Percentiles rank a stretch among this genome's conserved stretches.
Evolutionary conservation across 2,113 vertebrate species (phyloP).

Genomic region (Cyprinodon variegatus): DNA sequence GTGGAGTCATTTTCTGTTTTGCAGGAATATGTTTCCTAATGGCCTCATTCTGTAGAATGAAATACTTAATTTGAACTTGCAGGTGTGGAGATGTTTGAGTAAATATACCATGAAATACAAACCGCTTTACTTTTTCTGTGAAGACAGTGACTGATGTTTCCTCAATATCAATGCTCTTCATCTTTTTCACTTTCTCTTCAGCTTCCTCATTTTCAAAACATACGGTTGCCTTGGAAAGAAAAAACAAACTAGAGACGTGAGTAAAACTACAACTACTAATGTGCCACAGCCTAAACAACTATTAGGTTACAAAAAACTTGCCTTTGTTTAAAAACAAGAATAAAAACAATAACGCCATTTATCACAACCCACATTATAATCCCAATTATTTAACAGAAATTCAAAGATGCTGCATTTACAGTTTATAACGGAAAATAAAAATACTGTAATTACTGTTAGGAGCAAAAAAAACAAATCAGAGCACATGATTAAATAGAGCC

Average conservation of each 20-base stretch:
- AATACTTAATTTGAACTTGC: neutral
- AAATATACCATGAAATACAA: neutral
- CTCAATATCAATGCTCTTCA: slow-evolving; percentile 39
- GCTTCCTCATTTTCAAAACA: slow-evolving; percentile 69
- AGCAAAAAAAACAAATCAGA: neutral
- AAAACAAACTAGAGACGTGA: neutral
- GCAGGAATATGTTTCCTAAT: neutral
- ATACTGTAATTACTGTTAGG: neutral
- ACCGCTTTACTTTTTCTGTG: slow-evolving; percentile 41
- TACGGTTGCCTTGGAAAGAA: slow-evolving; percentile 55
- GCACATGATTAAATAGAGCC: neutral
- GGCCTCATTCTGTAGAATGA: neutral
- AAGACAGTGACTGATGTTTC: slow-evolving; percentile 37
- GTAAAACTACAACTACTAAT: neutral
- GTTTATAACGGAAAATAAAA: neutral
- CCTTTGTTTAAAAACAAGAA: no score
- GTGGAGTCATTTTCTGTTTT: neutral
- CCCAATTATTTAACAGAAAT: no score
- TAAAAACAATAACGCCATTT: no score
- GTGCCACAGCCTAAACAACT: neutral
- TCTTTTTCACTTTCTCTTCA: slow-evolving; percentile 57
- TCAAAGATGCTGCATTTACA: no score
- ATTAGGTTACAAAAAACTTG: neutral
- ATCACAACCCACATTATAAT: neutral
- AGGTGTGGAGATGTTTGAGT: neutral